Conservation (phyloP, 2,113 vertebrate genomes). For the Excalfactoria chinensis region DNA sequence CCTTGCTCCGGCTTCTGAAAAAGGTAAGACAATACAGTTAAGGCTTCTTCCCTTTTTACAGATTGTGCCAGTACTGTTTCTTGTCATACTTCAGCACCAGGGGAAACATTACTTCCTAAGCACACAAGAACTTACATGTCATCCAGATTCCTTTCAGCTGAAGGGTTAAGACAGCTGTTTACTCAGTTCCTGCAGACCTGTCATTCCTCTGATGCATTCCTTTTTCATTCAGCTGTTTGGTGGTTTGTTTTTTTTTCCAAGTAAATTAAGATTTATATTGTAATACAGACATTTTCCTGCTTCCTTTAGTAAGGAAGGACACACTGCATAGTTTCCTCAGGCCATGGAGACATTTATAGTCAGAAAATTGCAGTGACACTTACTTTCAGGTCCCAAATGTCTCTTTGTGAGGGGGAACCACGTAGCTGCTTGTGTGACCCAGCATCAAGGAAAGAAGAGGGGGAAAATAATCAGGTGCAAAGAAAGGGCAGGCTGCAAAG, state of each 20-base stretch:
- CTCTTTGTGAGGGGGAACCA: neutral
- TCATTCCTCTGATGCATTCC: neutral
- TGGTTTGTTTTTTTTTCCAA: neutral
- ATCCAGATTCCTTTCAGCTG: neutral
- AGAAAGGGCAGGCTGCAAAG: neutral
- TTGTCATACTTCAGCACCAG: neutral
- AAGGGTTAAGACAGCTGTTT: neutral
- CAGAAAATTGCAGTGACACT: neutral
- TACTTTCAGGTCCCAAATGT: neutral
- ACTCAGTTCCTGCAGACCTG: neutral
- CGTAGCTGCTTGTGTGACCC: neutral
- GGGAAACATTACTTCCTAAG: neutral
- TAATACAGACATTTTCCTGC: neutral
- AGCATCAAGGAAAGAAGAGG: neutral
- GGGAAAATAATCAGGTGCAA: neutral
- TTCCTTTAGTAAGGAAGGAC: neutral
- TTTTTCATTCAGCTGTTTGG: neutral
- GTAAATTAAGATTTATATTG: neutral
- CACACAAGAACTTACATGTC: neutral
- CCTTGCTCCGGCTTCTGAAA: constrained; percentile 95
- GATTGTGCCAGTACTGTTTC: neutral
- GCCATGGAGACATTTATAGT: neutral
- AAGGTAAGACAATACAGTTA: constrained; percentile 83
- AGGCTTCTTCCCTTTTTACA: neutral
- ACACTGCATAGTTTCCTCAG: neutral